A percentile compares a stretch with the other conserved stretches of the same genome.
Evolutionary conservation across 2,797 vertebrate species (phyloP).

Genomic region (Rhinogobio ventralis): DNA sequence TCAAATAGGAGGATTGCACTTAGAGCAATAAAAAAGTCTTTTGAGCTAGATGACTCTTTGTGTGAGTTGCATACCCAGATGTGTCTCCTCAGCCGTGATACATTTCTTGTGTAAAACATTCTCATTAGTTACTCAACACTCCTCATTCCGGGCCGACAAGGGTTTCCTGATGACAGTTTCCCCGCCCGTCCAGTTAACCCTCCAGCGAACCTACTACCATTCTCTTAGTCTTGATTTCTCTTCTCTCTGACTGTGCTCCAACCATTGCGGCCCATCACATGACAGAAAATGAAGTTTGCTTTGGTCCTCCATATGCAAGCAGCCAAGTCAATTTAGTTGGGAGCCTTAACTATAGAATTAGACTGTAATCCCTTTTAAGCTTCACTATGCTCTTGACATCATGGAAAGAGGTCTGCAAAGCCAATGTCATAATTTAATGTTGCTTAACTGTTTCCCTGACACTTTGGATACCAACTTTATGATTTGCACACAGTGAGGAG

Average conservation of each 20-base stretch:
- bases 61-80: constrained; percentile 82
- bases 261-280: constrained; percentile 39
- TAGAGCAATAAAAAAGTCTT: constrained; percentile 79
- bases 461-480: constrained; percentile 47
- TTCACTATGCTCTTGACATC: constrained; percentile 78
- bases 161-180: constrained; percentile 80
- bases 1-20: constrained; percentile 77
- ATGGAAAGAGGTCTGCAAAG: constrained; percentile 78
- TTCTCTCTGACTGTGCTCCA: constrained; percentile 18
- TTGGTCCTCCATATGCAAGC: constrained; percentile 72
- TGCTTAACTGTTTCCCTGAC: constrained; percentile 74
- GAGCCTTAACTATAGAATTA: constrained; percentile 74
- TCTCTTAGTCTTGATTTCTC: constrained; percentile 49
- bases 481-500: constrained; percentile 21
- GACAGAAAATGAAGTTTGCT: constrained; percentile 65
- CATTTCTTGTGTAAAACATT: constrained; percentile 82
- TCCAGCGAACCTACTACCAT: constrained; percentile 83
- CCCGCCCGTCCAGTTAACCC: constrained; percentile 70
- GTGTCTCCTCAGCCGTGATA: constrained; percentile 78
- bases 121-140: constrained; percentile 84
- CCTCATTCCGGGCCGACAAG: constrained; percentile 75
- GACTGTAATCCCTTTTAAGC: constrained; percentile 77
- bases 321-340: constrained; percentile 77
- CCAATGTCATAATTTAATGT: constrained; percentile 76
- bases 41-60: constrained; percentile 78